Percentiles rank a stretch among this genome's conserved stretches.
These are phyloP conservation scores for Diabrotica balteata DNA, from an alignment of 2,888 invertebrate species.

Conservation along the genomic window DNA sequence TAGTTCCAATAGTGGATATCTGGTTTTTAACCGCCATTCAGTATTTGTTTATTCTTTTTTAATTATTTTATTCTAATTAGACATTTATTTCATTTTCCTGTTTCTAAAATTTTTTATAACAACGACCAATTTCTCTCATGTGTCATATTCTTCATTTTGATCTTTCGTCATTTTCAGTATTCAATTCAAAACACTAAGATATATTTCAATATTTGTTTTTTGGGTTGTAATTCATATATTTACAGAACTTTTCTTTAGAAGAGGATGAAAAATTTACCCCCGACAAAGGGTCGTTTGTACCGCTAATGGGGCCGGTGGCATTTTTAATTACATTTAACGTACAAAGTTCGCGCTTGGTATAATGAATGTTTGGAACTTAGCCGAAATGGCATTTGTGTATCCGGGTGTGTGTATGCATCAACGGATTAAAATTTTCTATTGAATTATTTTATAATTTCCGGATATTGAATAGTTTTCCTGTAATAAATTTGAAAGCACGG, in stretches of 20 bases:
- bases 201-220: background rate
- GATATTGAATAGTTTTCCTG: constrained; percentile 11
- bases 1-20: too few relatives aligned
- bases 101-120: too few relatives aligned
- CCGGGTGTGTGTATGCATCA: constrained; percentile 16
- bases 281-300: background rate
- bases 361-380: constrained; percentile 23
- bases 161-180: too few relatives aligned
- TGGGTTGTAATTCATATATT: background rate
- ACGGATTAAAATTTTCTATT: constrained; percentile 21
- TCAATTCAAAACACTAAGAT: background rate
- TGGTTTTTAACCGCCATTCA: too few relatives aligned
- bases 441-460: constrained; percentile 23
- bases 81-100: too few relatives aligned
- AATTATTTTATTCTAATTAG: too few relatives aligned
- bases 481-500: constrained; percentile 10
- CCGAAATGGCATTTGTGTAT: constrained; percentile 13
- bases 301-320: constrained; percentile 14
- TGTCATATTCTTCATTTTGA: too few relatives aligned
- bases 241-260: background rate
- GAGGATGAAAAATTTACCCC: background rate
- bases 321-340: constrained; percentile 26
- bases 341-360: constrained; percentile 21
- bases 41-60: too few relatives aligned
- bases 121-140: too few relatives aligned